These are phyloP conservation scores for Eospalax fontanierii DNA, from an alignment of 2,797 vertebrate species.

Conservation along the genomic window DNA sequence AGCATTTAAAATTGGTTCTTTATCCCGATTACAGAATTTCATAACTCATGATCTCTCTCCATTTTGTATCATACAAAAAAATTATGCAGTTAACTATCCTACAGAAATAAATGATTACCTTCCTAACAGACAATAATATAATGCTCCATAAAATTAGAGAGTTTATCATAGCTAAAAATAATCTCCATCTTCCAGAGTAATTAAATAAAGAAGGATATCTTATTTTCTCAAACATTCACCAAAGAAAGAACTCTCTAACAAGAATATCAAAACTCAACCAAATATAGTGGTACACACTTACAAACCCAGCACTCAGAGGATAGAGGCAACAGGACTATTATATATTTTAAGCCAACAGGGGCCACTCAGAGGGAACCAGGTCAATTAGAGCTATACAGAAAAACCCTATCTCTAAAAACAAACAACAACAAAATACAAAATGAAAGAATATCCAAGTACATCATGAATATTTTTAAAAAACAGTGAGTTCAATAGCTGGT, in stretches of 20 bases:
- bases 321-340: background rate
- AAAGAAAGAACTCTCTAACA: slow-evolving; percentile 47
- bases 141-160: slow-evolving; percentile 19
- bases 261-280: background rate
- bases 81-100: background rate
- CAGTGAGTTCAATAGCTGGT: slow-evolving; percentile 12
- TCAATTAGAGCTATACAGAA: background rate
- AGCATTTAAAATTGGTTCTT: background rate
- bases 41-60: background rate
- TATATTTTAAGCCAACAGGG: background rate
- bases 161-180: slow-evolving; percentile 28
- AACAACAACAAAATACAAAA: background rate
- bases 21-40: background rate
- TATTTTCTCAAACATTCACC: slow-evolving; percentile 11
- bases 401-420: background rate
- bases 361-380: background rate
- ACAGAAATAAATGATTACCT: background rate
- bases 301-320: background rate
- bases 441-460: background rate
- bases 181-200: background rate
- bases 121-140: slow-evolving; percentile 13
- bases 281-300: background rate
- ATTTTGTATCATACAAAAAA: background rate
- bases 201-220: background rate
- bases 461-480: slow-evolving; percentile 53